phyloP scores from a whole-genome alignment of 2,888 invertebrate species.

The Ochropacha duplaris region DNA sequence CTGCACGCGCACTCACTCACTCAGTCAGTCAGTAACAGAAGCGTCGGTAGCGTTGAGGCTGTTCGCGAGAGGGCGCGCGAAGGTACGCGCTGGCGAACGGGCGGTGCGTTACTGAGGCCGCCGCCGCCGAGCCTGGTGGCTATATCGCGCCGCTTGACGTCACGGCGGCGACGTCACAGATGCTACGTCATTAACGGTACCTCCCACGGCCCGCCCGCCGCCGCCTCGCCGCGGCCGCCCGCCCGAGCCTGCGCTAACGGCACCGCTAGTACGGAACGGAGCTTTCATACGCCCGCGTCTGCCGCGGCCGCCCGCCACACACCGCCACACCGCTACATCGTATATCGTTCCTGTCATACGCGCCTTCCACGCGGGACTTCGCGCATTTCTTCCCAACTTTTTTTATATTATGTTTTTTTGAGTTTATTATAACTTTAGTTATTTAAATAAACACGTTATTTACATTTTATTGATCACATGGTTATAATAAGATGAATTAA shows the following conservation, averaged over 20 bases:
- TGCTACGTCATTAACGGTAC: slow-evolving; percentile 82
- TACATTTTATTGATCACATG: neutral
- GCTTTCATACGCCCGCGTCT: slow-evolving; percentile 70
- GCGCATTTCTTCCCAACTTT: slow-evolving; percentile 19
- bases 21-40: slow-evolving; percentile 52
- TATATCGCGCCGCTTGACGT: slow-evolving; percentile 82
- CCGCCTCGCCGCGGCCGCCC: slow-evolving; percentile 66
- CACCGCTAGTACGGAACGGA: slow-evolving; percentile 75
- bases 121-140: slow-evolving; percentile 79
- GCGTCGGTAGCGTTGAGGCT: slow-evolving; percentile 51
- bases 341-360: slow-evolving; percentile 36
- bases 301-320: slow-evolving; percentile 36
- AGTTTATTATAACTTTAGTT: too few relatives aligned
- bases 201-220: slow-evolving; percentile 81
- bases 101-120: slow-evolving; percentile 83
- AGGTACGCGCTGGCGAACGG: slow-evolving; percentile 76
- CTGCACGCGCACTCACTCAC: slow-evolving; percentile 81
- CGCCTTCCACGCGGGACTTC: slow-evolving; percentile 11
- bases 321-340: too few relatives aligned
- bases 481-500: neutral
- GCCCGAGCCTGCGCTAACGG: slow-evolving; percentile 82
- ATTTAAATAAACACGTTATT: neutral
- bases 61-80: slow-evolving; percentile 67
- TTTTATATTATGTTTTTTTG: neutral
- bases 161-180: slow-evolving; percentile 73